Conservation (phyloP, 1,140 invertebrate genomes). For the Forficula auricularia region DNA sequence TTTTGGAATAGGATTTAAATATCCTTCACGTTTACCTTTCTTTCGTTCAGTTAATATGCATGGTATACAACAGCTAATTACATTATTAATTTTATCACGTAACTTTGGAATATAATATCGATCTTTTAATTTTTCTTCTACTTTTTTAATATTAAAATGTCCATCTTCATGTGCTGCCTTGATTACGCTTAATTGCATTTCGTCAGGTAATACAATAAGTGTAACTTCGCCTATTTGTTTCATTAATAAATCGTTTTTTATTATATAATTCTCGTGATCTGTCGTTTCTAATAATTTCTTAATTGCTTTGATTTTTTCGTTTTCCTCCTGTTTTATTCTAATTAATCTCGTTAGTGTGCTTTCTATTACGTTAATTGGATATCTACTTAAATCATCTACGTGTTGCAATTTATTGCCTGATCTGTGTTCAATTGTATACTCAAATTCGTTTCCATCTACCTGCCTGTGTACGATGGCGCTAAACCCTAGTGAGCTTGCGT, state of each 20-base stretch:
- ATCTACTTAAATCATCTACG: slow-evolving; percentile 14
- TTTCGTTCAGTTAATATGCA: slow-evolving; percentile 16
- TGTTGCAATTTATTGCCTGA: slow-evolving; percentile 18
- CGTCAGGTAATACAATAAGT: slow-evolving; percentile 20
- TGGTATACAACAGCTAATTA: slow-evolving; percentile 17
- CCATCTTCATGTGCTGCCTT: slow-evolving; percentile 17
- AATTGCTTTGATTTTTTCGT: slow-evolving; percentile 5
- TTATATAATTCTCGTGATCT: neutral
- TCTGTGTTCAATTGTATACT: slow-evolving; percentile 28
- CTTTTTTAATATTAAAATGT: slow-evolving; percentile 17
- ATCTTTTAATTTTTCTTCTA: slow-evolving; percentile 11
- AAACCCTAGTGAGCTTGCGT: slow-evolving; percentile 17
- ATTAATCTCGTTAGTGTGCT: slow-evolving; percentile 5
- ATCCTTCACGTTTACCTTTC: slow-evolving; percentile 16
- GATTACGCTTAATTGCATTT: slow-evolving; percentile 12
- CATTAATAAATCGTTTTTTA: slow-evolving; percentile 5
- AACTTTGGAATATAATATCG: slow-evolving; percentile 20
- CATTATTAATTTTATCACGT: slow-evolving; percentile 14
- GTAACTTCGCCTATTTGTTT: slow-evolving; percentile 19
- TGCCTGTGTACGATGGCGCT: slow-evolving; percentile 21
- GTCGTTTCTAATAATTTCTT: slow-evolving; percentile 2
- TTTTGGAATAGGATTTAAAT: slow-evolving; percentile 17
- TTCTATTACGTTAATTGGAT: neutral
- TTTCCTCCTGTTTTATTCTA: neutral
- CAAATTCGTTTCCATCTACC: slow-evolving; percentile 16